Conservation (phyloP, 2,888 invertebrate genomes). For the Drosophila mayaguana region DNA sequence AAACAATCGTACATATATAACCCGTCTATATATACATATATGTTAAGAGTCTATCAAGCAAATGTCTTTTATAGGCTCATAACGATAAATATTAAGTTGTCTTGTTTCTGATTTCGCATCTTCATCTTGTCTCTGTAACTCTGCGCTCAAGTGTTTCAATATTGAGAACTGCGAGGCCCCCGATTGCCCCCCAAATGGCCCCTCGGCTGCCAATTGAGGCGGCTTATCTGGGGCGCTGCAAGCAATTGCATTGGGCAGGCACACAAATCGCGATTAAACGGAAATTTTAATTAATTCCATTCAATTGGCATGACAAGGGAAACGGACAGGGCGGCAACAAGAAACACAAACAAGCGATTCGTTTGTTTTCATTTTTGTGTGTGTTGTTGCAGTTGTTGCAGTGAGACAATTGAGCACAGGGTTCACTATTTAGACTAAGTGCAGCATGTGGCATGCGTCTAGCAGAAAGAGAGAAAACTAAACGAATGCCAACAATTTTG, state of each 20-base stretch:
- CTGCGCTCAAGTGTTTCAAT: slow-evolving; percentile 54
- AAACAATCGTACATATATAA: not conserved
- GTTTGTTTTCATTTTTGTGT: slow-evolving; percentile 51
- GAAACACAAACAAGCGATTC: slow-evolving; percentile 53
- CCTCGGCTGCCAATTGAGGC: slow-evolving; percentile 14
- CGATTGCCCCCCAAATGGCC: slow-evolving; percentile 1
- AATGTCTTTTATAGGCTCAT: slow-evolving; percentile 6
- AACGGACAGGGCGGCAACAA: not conserved
- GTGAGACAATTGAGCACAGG: slow-evolving; percentile 58
- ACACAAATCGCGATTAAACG: slow-evolving; percentile 67
- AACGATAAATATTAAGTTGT: slow-evolving; percentile 13
- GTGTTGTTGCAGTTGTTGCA: slow-evolving; percentile 12
- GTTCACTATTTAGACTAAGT: slow-evolving; percentile 52
- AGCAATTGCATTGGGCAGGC: slow-evolving; percentile 45
- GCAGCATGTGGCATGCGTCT: slow-evolving; percentile 59
- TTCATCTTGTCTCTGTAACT: slow-evolving; percentile 19
- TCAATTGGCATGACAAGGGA: slow-evolving; percentile 61
- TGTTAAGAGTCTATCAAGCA: slow-evolving; percentile 1
- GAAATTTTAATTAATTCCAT: slow-evolving; percentile 81
- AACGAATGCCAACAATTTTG: slow-evolving; percentile 68
- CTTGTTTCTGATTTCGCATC: not conserved
- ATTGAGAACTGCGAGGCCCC: slow-evolving; percentile 31
- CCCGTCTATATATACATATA: not conserved
- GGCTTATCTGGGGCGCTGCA: slow-evolving; percentile 57
- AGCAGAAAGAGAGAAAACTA: slow-evolving; percentile 40